Evolutionary conservation across 2,888 invertebrate genomes (phyloP).

Genomic region (Drosophila mimetica): DNA sequence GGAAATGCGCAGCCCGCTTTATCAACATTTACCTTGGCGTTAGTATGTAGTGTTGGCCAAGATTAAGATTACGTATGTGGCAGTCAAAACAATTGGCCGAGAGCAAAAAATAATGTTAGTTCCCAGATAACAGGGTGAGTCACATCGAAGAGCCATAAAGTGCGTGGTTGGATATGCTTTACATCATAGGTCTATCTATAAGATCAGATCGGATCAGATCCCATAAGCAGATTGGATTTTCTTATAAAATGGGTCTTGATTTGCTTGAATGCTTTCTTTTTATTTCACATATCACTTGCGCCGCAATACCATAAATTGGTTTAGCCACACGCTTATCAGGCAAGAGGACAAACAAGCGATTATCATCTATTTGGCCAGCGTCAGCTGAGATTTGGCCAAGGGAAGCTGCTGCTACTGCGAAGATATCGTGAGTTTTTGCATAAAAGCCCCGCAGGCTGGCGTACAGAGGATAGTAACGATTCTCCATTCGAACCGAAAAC

Average conservation of each 20-base stretch:
- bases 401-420: conserved; percentile 42
- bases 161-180: background rate
- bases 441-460: conserved; percentile 69
- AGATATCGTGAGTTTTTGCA: conserved; percentile 64
- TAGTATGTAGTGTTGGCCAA: conserved; percentile 42
- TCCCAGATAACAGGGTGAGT: conserved; percentile 18
- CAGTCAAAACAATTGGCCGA: conserved; percentile 21
- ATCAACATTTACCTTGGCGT: conserved; percentile 46
- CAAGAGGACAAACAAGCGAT: conserved; percentile 45
- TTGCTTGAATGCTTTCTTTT: no score
- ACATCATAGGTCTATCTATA: background rate
- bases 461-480: conserved; percentile 81
- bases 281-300: conserved; percentile 19
- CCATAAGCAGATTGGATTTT: no score
- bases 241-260: no score
- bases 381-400: conserved; percentile 58
- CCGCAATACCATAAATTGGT: conserved; percentile 80
- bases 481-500: conserved; percentile 78
- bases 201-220: no score
- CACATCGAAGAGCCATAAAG: background rate
- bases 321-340: conserved; percentile 30
- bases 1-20: conserved; percentile 69
- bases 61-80: conserved; percentile 47
- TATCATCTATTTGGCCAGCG: conserved; percentile 57
- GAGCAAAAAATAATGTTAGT: background rate